Conservation (phyloP, 1,140 invertebrate genomes). For the Melitaea cinxia region DNA sequence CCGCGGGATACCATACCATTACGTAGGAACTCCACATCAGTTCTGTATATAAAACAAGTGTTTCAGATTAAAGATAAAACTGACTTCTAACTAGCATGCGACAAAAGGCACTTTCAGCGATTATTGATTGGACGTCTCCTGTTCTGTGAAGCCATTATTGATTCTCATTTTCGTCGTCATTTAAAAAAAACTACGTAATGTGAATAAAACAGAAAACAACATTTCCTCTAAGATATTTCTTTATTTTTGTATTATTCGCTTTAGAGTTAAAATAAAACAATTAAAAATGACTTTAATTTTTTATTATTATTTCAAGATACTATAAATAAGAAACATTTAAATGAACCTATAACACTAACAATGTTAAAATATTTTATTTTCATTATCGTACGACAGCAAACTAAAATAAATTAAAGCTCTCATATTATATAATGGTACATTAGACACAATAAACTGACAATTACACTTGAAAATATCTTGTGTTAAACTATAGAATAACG, state of each 20-base stretch:
- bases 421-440: constrained; percentile 18
- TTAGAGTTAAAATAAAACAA: background rate
- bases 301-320: background rate
- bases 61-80: too few species aligned
- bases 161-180: too few species aligned
- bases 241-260: background rate
- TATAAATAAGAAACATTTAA: constrained; percentile 9
- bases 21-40: too few species aligned
- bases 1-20: too few species aligned
- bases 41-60: too few species aligned
- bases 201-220: too few species aligned
- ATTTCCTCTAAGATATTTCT: too few species aligned
- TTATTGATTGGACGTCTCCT: too few species aligned
- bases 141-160: too few species aligned
- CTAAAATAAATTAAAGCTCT: constrained; percentile 30
- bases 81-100: too few species aligned
- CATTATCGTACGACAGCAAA: background rate
- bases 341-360: background rate
- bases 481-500: background rate
- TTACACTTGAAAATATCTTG: background rate
- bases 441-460: background rate
- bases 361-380: constrained; percentile 4
- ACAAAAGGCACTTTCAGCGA: too few species aligned
- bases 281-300: background rate
- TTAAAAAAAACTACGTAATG: too few species aligned